Percentiles rank a stretch among this genome's conserved stretches.
Conservation (phyloP, 2,113 vertebrate genomes). For the Verasper variegatus region DNA sequence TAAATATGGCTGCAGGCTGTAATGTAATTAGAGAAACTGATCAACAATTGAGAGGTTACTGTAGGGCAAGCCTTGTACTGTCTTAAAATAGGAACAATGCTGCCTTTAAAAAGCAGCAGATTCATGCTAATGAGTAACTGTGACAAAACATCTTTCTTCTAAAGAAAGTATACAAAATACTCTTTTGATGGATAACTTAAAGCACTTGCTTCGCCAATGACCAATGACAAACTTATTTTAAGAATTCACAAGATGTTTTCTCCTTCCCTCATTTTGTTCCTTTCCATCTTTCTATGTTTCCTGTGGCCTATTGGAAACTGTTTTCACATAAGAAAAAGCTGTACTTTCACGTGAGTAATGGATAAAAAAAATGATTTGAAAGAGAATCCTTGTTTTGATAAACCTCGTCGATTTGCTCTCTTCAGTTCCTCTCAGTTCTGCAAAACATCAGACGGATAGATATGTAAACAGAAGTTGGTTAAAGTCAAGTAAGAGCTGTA, state of each 20-base stretch:
- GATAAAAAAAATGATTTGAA: no score
- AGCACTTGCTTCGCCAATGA: background rate
- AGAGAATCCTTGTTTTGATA: no score
- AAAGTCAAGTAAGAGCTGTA: no score
- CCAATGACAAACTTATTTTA: background rate
- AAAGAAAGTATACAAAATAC: background rate
- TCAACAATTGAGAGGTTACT: conserved; percentile 56
- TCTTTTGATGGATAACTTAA: background rate
- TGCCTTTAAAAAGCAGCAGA: conserved; percentile 9
- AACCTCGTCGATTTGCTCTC: no score
- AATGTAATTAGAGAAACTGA: conserved; percentile 36
- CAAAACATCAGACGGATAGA: no score
- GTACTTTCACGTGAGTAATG: no score
- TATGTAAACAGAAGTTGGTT: no score
- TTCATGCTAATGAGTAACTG: background rate
- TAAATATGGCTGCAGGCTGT: conserved; percentile 34
- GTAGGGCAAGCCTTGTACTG: conserved; percentile 11
- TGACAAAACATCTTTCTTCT: background rate
- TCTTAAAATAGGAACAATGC: conserved; percentile 8
- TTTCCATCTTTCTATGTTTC: background rate
- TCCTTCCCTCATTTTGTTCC: background rate
- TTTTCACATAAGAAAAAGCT: background rate
- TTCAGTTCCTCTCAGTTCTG: no score
- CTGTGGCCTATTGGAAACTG: background rate
- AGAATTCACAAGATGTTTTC: background rate